Evolutionary conservation across 2,113 vertebrate genomes (phyloP), one percentile per base, ranked within the genome.

Genomic region (Pagrus major): DNA sequence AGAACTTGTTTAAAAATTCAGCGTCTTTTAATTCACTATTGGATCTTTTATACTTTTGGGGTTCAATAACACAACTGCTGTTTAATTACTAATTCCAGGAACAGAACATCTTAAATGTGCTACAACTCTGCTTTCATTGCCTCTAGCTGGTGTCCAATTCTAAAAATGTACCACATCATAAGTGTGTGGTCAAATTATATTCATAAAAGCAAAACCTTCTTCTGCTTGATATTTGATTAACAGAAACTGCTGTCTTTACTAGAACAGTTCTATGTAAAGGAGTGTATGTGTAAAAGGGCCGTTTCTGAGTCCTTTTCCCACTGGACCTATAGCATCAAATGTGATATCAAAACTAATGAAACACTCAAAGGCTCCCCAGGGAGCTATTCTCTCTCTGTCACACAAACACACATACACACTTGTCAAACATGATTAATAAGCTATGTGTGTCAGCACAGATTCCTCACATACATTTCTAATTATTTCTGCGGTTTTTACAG

Each of bases 371-470:
- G 27, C 3, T 0, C 39, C 56, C 0, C 2, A 0, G 35, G 25
- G 69, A 56, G 33, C 67, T 51, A 54, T 31, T 42, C 54, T 37
- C 12, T 66, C 31, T 54, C n/a, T 51, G 33, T 9, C 54, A 65
- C 15, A 70, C 44, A 71, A 25, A 27, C 37, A 68, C 39, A 21
- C 20, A 59, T 39, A 42, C 31, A 12, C 44, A 33, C 72, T 44
- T 52, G 20, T 60, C 56, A 78, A 6, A 51, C 29, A 21, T 78
- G 65, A 71, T 82, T 41, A 46, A 79, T 71, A 27, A 65, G n/a
- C 31, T 42, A 18, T 52, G 55, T 3, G 21, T 74, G 54, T 61
- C 29, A 39, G 69, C 33, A 21, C 27, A n/a, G 23, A 56, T 20
- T 1, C 6, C 27, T 60, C 9, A 7, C 51, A 72, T 72, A 23